Base-by-base conservation (phyloP, 1,140 invertebrate species). In the Ostrea edulis region DNA sequence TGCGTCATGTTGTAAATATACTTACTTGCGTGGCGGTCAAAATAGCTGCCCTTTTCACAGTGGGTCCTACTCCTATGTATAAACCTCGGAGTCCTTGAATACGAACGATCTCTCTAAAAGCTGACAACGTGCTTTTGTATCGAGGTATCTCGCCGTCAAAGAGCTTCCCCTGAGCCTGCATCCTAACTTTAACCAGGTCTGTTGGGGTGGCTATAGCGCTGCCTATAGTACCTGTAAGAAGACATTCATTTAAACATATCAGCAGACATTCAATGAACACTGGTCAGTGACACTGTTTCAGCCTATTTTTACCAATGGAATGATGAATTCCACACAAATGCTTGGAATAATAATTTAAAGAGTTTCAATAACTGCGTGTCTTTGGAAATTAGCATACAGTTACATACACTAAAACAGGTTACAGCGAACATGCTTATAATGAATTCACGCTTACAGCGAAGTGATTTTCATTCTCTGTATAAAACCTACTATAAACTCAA, bases 201-300 rank as follows among this genome's bases (percentile, higher is more conserved):
- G 93, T 93, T 0, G 93, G 93, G 9, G 91, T 92, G 22, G 93
- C 93, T 55, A 93, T 92, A 29, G 90, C 89, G 89, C 92, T 93
- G 2, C 92, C 92, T 12, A 93, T 88, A 8, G 91, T 90, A 86
- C 92, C 92, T 93, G 82, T 11, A 87, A 14, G 20, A n/a, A 81
- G 9, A 81, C 71, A 25, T 35, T 25, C 25, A 20, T 44, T 44
- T 44, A 44, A 44, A 44, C 35, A n/a, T 44, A 44, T 44, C 35
- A 44, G 35, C 1, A 5, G 35, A 44, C 35, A 44, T 44, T 44
- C n/a, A 44, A 44, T 44, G 35, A 5, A 44, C 1, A 44, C 35
- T 44, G 35, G 5, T 44, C 5, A 44, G 35, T 44, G 35, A 44
- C 35, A 44, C 35, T 44, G 35, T 44, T 44, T 44, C 35, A 44